Base-by-base conservation (phyloP, 2,888 invertebrate genomes). In the Arrhopalites spinosus region DNA sequence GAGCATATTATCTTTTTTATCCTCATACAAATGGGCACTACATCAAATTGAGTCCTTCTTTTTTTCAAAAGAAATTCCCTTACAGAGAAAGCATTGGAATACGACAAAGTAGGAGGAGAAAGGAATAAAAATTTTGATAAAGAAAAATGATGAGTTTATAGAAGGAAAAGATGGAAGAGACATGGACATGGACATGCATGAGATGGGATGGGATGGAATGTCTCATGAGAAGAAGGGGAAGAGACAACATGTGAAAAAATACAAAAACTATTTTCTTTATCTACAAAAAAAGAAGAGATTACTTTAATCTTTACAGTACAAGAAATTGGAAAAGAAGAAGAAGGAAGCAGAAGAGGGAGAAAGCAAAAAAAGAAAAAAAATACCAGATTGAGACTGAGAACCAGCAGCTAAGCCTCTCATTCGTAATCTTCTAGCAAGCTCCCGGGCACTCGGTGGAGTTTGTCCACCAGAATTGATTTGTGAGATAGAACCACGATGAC, bases 321-420 rank as follows among this genome's bases (percentile, higher is more conserved):
- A 36, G 3, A 7, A 11, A 53, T 3, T 13, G 20, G 23, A 23
- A 23, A 20, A 59, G n/a, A 23, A 13, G 53, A 59, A 11, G 27
- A 25, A 53, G 3, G 53, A 20, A 8, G 8, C 47, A 47, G n/a
- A 47, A 15, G 47, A 47, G 47, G 15, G 15, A n/a, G 23, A 11
- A 63, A 17, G 25, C 25, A 27, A n/a, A 25, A 27, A 17, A 5
- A 45, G 45, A 64, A 47, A 50, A 36, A 53, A 66, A 47, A 78
- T 79, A 82, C 82, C 82, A 70, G 83, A 83, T 79, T 83, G 83
- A 47, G 81, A 81, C 73, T 83, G 83, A 53, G 81, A 82, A 50
- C 82, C 81, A 50, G 80, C 80, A 67, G 80, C 80, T 73, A 81
- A 76, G 25, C 78, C 76, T 56, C 81, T 75, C 83, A 83, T 83